Conservation (phyloP, 1,140 invertebrate genomes). For the Euura saliciscinereae region DNA sequence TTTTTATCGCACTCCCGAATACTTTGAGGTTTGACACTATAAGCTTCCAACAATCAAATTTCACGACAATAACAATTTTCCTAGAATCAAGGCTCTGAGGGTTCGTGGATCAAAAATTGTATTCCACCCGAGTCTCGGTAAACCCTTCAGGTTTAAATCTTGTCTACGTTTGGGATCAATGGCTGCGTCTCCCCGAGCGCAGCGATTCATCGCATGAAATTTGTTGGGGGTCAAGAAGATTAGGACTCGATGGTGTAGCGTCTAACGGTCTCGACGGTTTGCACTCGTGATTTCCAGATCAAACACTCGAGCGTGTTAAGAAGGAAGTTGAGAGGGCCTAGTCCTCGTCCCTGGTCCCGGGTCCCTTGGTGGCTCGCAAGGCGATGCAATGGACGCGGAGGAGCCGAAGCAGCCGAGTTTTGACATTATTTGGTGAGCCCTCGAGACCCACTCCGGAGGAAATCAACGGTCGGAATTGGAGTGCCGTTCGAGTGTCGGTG, state of each 20-base stretch:
- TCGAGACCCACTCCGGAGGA: constrained; percentile 28
- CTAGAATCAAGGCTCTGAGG: too few species aligned
- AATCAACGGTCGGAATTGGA: constrained; percentile 43
- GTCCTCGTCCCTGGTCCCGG: not conserved
- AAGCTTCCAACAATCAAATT: too few species aligned
- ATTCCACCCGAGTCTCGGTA: too few species aligned
- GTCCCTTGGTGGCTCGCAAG: not conserved
- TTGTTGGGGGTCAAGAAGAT: not conserved
- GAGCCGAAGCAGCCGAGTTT: constrained; percentile 23
- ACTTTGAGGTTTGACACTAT: too few species aligned
- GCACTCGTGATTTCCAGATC: constrained; percentile 5
- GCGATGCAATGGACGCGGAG: not conserved
- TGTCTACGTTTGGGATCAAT: too few species aligned
- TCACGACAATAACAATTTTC: too few species aligned
- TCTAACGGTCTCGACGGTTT: not conserved
- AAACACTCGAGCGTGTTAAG: constrained; percentile 7
- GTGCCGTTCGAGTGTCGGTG: constrained; percentile 21
- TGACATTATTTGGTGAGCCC: constrained; percentile 40
- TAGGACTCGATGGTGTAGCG: not conserved
- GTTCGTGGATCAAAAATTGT: too few species aligned
- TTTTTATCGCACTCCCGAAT: too few species aligned
- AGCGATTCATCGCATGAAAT: not conserved
- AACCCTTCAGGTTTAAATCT: too few species aligned
- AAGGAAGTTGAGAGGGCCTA: not conserved
- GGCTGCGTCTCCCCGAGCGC: too few species aligned